Conservation (phyloP, 1,140 invertebrate species). For the Lepidurus arcticus region DNA sequence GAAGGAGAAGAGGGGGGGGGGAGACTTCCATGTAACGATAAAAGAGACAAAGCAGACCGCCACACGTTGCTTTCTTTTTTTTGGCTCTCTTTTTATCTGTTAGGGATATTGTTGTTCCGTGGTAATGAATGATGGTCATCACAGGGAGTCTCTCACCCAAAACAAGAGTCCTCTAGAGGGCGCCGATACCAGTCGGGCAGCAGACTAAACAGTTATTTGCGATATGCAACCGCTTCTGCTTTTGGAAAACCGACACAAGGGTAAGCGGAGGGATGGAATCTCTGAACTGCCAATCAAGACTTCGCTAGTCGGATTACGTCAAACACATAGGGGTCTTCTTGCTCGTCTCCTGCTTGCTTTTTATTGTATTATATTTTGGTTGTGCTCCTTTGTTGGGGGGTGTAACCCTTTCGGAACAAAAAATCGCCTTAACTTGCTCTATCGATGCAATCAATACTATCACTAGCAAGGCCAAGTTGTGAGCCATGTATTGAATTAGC, state of each 20-base stretch:
- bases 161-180: neutral
- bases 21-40: neutral
- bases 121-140: constrained; percentile 3
- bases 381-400: neutral
- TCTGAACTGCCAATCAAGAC: neutral
- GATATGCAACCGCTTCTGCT: neutral
- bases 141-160: neutral
- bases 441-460: neutral
- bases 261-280: neutral
- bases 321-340: neutral
- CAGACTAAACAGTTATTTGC: neutral
- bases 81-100: neutral
- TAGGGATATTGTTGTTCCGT: constrained; percentile 2
- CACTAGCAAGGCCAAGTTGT: neutral
- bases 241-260: neutral
- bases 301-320: constrained; percentile 2
- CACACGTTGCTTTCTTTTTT: constrained; percentile 1
- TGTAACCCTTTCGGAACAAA: neutral
- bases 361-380: neutral
- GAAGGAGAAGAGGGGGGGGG: neutral
- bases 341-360: neutral
- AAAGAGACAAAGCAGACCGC: constrained; percentile 18
- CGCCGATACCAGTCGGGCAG: neutral
- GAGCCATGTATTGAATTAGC: neutral
- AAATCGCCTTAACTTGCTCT: neutral